Base-by-base conservation (phyloP, 2,113 vertebrate genomes). In the Catharus minimus region DNA sequence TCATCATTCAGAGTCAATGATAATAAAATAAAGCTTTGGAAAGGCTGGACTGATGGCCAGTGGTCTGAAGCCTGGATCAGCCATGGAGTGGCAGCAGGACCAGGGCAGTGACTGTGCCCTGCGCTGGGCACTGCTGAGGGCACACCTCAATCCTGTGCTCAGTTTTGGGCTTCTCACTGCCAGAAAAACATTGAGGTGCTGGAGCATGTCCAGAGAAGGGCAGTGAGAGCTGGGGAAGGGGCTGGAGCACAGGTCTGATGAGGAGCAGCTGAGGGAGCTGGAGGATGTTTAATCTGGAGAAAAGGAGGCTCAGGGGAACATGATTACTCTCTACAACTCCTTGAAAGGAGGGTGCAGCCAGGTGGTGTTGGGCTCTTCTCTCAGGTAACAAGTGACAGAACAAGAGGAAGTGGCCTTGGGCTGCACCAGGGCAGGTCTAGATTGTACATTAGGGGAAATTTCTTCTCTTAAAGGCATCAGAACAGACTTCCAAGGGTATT, bases 181-280 rank as follows among this genome's bases (percentile, higher is more conserved):
- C 22, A 6, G 60, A 38, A 58, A 4, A 4, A 41, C 33, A 49
- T 10, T 23, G 33, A 75, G 12, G 41, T 0, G 8, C 55, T 75
- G 47, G 33, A 68, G 1, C 0, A 0, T 8, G 12, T 56, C 18
- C 21, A 61, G 41, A 20, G 26, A 55, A 55, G 26, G 10, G 30
- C 36, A 72, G 1, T 0, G 1, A 1, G 56, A 36, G 17, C 10
- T 68, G 55, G 41, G 16, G 55, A 53, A 68, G 41, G 61, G 47
- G 32, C 55, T 61, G 77, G 10, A 82, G 26, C 21, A 36, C 47
- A 32, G 6, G 10, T 3, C 11, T 22, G 3, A 0, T 22, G 14
- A 46, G 11, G 28, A 74, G 10, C 9, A 15, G 14, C 39, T 53
- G 26, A 55, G 62, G 30, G 22, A 75, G 7, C 41, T 61, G 47